Evolutionary conservation across 2,888 invertebrate species (phyloP).

Genomic region (Chalcosyrphus nemorum): DNA sequence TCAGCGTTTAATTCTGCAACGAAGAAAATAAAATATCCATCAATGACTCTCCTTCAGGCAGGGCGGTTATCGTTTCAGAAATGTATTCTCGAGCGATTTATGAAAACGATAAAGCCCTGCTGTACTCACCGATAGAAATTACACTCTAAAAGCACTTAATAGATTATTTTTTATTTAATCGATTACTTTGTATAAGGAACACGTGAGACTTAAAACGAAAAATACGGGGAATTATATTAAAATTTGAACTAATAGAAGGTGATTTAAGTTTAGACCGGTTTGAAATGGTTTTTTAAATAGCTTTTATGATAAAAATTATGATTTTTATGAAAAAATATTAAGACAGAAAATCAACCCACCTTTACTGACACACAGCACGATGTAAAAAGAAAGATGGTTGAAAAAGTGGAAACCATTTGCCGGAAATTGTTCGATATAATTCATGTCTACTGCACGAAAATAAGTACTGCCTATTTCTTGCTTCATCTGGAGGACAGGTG

Average conservation of each 20-base stretch:
- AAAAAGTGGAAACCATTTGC: slow-evolving; percentile 19
- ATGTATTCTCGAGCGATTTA: not conserved
- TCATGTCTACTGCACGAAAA: slow-evolving; percentile 37
- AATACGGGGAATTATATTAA: too few relatives aligned
- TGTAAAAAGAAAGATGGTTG: slow-evolving; percentile 75
- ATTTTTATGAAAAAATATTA: slow-evolving; percentile 24
- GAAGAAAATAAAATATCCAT: slow-evolving; percentile 69
- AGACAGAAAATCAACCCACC: slow-evolving; percentile 71
- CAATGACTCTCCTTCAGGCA: slow-evolving; percentile 74
- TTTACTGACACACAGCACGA: slow-evolving; percentile 74
- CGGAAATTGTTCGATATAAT: slow-evolving; percentile 56
- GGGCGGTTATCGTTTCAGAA: slow-evolving; percentile 67
- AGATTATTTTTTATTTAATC: too few relatives aligned
- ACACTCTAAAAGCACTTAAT: not conserved
- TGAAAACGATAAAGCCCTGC: slow-evolving; percentile 58
- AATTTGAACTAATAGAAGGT: too few relatives aligned
- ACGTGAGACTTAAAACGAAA: not conserved
- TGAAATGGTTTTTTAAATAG: not conserved
- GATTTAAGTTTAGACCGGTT: too few relatives aligned
- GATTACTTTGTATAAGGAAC: too few relatives aligned
- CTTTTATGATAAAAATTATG: not conserved
- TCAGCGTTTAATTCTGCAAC: slow-evolving; percentile 33
- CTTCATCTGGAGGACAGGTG: slow-evolving; percentile 12
- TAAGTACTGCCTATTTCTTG: not conserved
- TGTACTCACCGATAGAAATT: slow-evolving; percentile 57